These are phyloP conservation scores for Melanocharis versteri DNA, from an alignment of 2,113 vertebrate genomes.

Conservation along the genomic window DNA sequence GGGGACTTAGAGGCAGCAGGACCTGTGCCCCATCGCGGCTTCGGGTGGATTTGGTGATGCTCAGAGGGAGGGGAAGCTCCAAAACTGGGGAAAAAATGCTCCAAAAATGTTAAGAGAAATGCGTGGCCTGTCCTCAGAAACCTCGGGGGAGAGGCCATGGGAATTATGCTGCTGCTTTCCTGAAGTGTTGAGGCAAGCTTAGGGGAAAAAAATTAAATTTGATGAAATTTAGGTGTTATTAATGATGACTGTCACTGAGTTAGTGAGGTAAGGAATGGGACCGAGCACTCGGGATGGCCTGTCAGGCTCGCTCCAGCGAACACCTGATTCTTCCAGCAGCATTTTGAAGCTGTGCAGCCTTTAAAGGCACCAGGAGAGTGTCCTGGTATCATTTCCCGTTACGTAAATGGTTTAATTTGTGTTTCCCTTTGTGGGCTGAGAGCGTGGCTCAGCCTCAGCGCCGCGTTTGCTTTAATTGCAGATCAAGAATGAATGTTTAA, in stretches of 20 bases:
- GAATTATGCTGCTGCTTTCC: background rate
- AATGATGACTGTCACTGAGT: background rate
- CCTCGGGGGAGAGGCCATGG: fast-evolving
- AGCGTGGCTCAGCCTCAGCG: fast-evolving
- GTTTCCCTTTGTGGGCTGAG: background rate
- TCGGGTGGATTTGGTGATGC: background rate
- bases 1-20: background rate
- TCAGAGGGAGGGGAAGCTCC: background rate
- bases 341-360: background rate
- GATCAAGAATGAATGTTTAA: conserved; percentile 88
- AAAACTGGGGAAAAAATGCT: background rate
- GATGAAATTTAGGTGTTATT: background rate
- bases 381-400: background rate
- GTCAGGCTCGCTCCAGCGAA: background rate
- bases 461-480: conserved; percentile 32
- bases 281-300: background rate
- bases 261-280: background rate
- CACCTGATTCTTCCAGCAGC: background rate
- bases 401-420: background rate
- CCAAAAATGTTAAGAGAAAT: background rate
- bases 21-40: fast-evolving
- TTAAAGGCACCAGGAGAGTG: background rate
- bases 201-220: background rate
- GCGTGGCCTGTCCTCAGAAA: fast-evolving
- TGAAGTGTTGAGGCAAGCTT: background rate